These are phyloP conservation scores for Oryctes rhinoceros DNA, from an alignment of 1,140 invertebrate genomes.

Conservation along the genomic window DNA sequence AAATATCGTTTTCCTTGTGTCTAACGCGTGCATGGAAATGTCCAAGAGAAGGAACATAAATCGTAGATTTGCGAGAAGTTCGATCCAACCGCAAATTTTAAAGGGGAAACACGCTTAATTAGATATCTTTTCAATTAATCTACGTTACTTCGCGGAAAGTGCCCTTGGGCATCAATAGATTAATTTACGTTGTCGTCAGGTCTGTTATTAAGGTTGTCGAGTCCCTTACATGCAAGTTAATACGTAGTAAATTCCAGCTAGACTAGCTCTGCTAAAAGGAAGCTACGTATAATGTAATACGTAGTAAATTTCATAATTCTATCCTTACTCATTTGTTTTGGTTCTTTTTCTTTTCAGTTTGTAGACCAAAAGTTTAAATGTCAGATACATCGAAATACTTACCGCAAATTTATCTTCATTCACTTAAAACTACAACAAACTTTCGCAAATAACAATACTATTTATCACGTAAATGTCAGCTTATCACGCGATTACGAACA, in stretches of 20 bases:
- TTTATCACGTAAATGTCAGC: background rate
- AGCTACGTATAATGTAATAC: no score
- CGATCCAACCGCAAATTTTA: background rate
- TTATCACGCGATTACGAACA: background rate
- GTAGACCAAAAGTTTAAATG: no score
- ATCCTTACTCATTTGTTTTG: no score
- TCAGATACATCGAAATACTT: background rate
- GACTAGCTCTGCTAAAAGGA: no score
- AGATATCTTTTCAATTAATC: slow-evolving; percentile 23
- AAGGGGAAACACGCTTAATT: slow-evolving; percentile 5
- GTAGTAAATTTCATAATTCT: no score
- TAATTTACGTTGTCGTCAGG: background rate
- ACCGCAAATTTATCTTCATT: slow-evolving; percentile 5
- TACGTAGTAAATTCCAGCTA: background rate
- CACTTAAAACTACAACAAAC: background rate
- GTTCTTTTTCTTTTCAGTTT: no score
- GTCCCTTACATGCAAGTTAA: background rate
- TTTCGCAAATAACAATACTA: background rate
- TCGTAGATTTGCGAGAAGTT: background rate
- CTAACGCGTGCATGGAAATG: no score
- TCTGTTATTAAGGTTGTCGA: background rate
- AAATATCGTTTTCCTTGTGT: no score
- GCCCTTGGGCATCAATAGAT: background rate
- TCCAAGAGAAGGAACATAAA: no score
- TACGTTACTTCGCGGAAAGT: background rate